phyloP scores from a whole-genome alignment of 2,113 vertebrate genomes.

The Macaca nemestrina region DNA sequence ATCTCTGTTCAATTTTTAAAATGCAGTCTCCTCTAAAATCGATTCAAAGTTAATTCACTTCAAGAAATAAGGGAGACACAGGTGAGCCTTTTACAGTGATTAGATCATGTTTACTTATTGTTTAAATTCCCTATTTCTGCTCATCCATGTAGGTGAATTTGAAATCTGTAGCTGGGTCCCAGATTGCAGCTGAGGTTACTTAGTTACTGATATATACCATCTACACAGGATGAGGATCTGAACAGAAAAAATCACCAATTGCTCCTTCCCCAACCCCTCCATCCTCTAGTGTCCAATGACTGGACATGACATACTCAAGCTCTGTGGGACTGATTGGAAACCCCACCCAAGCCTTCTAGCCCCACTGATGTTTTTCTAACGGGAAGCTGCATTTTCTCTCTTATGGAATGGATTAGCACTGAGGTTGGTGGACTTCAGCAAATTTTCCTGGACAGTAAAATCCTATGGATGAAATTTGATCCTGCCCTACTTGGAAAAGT shows the following conservation, averaged over 20 bases:
- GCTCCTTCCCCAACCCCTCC: background rate
- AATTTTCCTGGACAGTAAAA: background rate
- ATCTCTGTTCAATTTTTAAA: background rate
- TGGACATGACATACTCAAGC: too few relatives aligned
- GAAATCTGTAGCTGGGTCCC: background rate
- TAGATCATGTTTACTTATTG: too few relatives aligned
- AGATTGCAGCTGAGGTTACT: background rate
- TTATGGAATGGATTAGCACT: background rate
- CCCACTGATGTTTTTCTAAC: rapidly evolving
- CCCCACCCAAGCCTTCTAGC: background rate
- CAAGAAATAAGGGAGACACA: background rate
- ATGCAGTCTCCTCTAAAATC: background rate
- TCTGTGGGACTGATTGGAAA: background rate
- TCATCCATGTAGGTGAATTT: too few relatives aligned
- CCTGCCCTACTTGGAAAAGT: background rate
- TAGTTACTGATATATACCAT: rapidly evolving
- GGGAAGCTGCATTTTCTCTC: background rate
- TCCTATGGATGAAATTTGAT: background rate
- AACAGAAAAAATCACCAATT: background rate
- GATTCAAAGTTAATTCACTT: background rate
- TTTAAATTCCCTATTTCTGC: too few relatives aligned
- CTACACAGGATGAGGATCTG: background rate
- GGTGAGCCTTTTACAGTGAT: background rate
- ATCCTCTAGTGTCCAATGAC: background rate
- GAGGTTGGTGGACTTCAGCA: background rate